Evolutionary conservation across 2,113 vertebrate species (phyloP).

Genomic region (Plectropomus leopardus): DNA sequence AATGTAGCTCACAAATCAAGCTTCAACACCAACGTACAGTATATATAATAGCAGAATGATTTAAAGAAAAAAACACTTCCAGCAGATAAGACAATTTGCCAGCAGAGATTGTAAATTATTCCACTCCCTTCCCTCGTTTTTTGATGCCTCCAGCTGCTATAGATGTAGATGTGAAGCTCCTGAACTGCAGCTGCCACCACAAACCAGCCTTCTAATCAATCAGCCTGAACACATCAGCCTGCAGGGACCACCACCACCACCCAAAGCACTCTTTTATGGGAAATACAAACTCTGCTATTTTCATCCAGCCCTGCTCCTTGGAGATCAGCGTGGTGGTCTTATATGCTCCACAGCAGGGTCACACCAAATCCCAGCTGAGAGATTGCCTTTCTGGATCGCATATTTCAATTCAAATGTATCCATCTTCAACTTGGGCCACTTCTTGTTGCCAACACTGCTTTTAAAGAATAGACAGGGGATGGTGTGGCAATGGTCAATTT

Average conservation of each 20-base stretch:
- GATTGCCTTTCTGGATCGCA: slow-evolving; percentile 50
- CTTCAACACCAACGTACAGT: neutral
- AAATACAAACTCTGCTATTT: slow-evolving; percentile 47
- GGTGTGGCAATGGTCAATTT: neutral
- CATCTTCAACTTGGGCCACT: slow-evolving; percentile 7
- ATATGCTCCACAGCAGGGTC: slow-evolving; percentile 37
- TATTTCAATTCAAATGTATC: slow-evolving; percentile 33
- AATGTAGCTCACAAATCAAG: neutral
- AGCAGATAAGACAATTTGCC: neutral
- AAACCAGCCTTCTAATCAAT: slow-evolving; percentile 48
- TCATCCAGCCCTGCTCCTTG: slow-evolving; percentile 5
- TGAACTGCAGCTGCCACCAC: slow-evolving; percentile 46
- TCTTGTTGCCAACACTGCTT: slow-evolving; percentile 9
- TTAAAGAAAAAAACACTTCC: neutral
- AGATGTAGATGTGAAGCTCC: slow-evolving; percentile 40
- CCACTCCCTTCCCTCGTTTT: slow-evolving; percentile 3
- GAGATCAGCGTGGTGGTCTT: slow-evolving; percentile 23
- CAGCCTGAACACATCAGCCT: slow-evolving; percentile 4
- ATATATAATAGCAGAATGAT: neutral
- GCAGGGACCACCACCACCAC: slow-evolving; percentile 21
- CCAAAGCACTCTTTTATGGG: slow-evolving; percentile 29
- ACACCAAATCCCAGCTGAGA: slow-evolving; percentile 30
- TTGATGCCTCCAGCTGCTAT: slow-evolving; percentile 13
- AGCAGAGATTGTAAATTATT: neutral
- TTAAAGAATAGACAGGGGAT: slow-evolving; percentile 5